Conservation (phyloP, 1,140 invertebrate genomes). For the Drosophila funebris region DNA sequence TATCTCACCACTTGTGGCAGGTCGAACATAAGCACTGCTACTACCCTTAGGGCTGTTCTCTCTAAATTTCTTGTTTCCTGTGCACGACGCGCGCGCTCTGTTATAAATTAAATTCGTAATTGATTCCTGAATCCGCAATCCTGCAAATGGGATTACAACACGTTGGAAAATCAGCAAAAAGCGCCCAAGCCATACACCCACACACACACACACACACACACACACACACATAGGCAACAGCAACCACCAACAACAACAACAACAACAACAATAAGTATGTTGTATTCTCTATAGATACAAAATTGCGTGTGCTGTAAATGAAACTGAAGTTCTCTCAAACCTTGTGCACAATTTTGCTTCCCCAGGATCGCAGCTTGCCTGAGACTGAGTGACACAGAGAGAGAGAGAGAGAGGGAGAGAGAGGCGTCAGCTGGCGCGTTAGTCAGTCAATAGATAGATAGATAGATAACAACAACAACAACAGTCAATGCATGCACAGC, state of each 20-base stretch:
- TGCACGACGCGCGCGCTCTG: conserved; percentile 52
- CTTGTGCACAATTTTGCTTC: not conserved
- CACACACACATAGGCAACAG: conserved; percentile 1
- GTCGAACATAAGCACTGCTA: not conserved
- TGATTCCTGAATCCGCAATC: conserved; percentile 81
- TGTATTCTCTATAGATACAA: conserved; percentile 52
- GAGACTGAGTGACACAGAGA: too few species aligned
- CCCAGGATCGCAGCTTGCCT: not conserved
- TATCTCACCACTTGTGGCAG: too few species aligned
- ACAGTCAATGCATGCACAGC: not conserved
- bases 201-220: not conserved
- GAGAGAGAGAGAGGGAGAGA: not conserved
- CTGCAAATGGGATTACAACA: conserved; percentile 82
- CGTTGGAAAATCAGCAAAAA: conserved; percentile 66
- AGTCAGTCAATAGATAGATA: conserved; percentile 68
- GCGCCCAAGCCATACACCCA: conserved; percentile 11
- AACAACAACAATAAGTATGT: conserved; percentile 17
- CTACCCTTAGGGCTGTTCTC: not conserved
- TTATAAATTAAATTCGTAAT: conserved; percentile 82
- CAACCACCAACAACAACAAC: conserved; percentile 25
- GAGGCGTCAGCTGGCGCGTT: conserved; percentile 69
- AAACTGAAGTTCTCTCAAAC: conserved; percentile 37
- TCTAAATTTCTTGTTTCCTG: conserved; percentile 54
- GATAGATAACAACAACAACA: conserved; percentile 9
- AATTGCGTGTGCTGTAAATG: conserved; percentile 73